phyloP scores from a whole-genome alignment of 2,888 invertebrate genomes.

The Diachrysia chrysitis region DNA sequence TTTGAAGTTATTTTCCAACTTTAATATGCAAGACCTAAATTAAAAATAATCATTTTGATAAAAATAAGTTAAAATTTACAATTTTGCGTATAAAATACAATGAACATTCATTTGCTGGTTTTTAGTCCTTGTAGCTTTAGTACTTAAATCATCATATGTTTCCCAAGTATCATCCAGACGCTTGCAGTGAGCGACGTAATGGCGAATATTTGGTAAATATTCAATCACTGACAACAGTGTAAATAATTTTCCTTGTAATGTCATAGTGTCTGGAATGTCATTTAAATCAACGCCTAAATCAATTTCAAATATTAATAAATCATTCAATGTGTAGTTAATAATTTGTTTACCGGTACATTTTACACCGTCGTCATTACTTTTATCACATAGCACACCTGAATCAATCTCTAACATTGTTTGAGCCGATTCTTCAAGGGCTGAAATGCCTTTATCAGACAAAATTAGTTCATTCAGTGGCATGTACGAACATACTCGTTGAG shows the following conservation, averaged over 20 bases:
- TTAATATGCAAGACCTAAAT: slow-evolving; percentile 5
- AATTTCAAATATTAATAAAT: slow-evolving; percentile 39
- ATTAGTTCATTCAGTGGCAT: slow-evolving; percentile 34
- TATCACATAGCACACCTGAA: slow-evolving; percentile 31
- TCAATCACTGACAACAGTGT: slow-evolving; percentile 28
- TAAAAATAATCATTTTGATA: slow-evolving; percentile 13
- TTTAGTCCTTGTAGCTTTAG: slow-evolving; percentile 31
- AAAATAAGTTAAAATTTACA: slow-evolving; percentile 17
- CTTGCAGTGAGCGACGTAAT: slow-evolving; percentile 31
- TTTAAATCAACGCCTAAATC: slow-evolving; percentile 27
- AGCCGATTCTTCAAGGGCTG: slow-evolving; percentile 33
- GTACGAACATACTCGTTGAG: slow-evolving; percentile 37
- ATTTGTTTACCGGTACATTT: slow-evolving; percentile 36
- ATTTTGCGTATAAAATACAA: slow-evolving; percentile 28
- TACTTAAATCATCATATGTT: slow-evolving; percentile 36
- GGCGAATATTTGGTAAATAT: slow-evolving; percentile 30
- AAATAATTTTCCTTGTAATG: slow-evolving; percentile 25
- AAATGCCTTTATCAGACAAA: slow-evolving; percentile 33
- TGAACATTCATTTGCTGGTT: slow-evolving; percentile 25
- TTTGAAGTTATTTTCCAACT: slow-evolving; percentile 29
- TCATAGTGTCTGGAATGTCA: slow-evolving; percentile 22
- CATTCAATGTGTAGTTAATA: slow-evolving; percentile 38
- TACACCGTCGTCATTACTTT: slow-evolving; percentile 35
- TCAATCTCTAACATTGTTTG: slow-evolving; percentile 35
- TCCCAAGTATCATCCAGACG: slow-evolving; percentile 32